Base-by-base conservation (phyloP, 2,888 invertebrate species). In the Ormyrus pomaceus region DNA sequence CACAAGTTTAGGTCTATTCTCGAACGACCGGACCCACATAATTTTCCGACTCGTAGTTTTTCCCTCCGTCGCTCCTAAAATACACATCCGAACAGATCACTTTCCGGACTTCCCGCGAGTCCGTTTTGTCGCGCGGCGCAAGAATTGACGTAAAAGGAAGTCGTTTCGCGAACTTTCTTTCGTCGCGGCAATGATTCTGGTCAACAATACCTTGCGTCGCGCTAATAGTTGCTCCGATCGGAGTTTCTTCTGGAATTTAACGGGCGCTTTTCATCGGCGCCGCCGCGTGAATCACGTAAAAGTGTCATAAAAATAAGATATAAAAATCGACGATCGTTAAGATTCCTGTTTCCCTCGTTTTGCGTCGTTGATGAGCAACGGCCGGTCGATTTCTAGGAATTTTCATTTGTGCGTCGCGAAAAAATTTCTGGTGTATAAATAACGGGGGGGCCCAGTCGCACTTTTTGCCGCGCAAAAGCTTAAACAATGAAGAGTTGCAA, bases 121-220 rank as follows among this genome's bases (percentile, higher is more conserved):
- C 88, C 88, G 13, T 8, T 10, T 5, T 5, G 56, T 0, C 68
- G 55, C 55, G 68, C 45, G 3, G 66, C 66, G 66, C 11, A 6
- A 46, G 6, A 46, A 83, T 75, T 84, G 85, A 87, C 86, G 82
- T 85, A 87, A 88, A 88, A 88, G 87, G 88, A 88, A 82, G 59
- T 80, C 11, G 74, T 65, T 69, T 77, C 71, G 81, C 74, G 66
- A 71, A 77, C 74, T 81, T 78, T 81, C 78, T 71, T 78, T 71
- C 71, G 73, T 59, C 59, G 46, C 13, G 75, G 46, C 64, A 62
- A 59, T 58, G 72, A 62, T 65, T 58, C 5, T 69, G 64, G 68
- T 62, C 58, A 77, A 77, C 80, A 59, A 73, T 72, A 80, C 80
- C 80, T 68, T 80, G 80, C 61, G 34, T 34, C 34, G 34, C 34